Evolutionary conservation across 2,797 vertebrate species (phyloP).

Genomic region (Poecilia picta): DNA sequence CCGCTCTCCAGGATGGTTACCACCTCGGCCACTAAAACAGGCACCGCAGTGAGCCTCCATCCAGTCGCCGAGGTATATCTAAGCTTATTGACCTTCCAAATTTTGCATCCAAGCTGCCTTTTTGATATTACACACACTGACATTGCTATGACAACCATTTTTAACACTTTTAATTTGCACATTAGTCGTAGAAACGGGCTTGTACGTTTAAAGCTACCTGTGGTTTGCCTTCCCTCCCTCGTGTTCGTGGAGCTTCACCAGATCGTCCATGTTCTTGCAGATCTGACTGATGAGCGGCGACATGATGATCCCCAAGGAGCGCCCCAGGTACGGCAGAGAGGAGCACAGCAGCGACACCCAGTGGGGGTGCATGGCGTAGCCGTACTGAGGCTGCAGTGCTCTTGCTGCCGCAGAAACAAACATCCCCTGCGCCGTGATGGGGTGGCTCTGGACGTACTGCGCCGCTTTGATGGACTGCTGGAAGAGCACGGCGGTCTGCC

Average conservation of each 20-base stretch:
- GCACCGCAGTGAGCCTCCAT: background rate
- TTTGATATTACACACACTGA: background rate
- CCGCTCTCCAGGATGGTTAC: background rate
- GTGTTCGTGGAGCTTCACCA: constrained; percentile 91
- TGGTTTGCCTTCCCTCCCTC: constrained; percentile 83
- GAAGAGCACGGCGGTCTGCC: constrained; percentile 90
- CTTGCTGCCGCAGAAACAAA: constrained; percentile 93
- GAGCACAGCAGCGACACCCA: constrained; percentile 92
- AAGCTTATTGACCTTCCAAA: too few relatives aligned
- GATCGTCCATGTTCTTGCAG: constrained; percentile 94
- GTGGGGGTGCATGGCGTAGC: constrained; percentile 92
- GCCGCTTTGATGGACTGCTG: constrained; percentile 93
- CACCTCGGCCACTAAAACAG: background rate
- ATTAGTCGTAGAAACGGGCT: background rate
- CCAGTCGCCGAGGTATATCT: background rate
- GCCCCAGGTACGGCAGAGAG: constrained; percentile 91
- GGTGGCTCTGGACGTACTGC: constrained; percentile 90
- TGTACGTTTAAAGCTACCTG: constrained; percentile 78
- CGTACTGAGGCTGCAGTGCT: constrained; percentile 91
- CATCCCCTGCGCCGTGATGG: constrained; percentile 94
- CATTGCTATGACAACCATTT: background rate
- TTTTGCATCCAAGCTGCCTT: background rate
- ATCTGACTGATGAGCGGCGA: constrained; percentile 92
- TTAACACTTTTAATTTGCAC: background rate
- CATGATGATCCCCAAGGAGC: constrained; percentile 92